Base-by-base conservation (phyloP, 2,113 vertebrate genomes). In the Piprites chloris region DNA sequence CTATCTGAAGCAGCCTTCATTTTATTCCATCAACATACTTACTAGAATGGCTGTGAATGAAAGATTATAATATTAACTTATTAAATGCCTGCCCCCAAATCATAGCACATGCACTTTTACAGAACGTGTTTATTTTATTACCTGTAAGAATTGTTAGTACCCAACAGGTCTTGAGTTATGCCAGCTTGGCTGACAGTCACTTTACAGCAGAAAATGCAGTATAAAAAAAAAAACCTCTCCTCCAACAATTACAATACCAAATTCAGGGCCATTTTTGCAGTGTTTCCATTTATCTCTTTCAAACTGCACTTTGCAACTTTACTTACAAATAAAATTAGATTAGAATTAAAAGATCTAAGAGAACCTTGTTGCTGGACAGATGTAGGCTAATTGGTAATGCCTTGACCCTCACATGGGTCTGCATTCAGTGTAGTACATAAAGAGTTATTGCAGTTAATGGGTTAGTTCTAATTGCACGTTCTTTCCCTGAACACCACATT, bases 371-470 rank as follows among this genome's bases (percentile, higher is more conserved):
- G 55, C 62, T 84, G 85, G 88, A 92, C 94, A 95, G 95, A 95
- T 73, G 79, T 86, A 92, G 69, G 85, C 58, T 96, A 96, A 91
- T 33, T 28, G 69, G 80, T 55, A 78, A 76, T 42, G 89, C 33
- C 78, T 78, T 56, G 92, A 93, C 62, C 89, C 81, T 65, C 85
- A 55, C 9, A 59, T 66, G 81, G 83, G 66, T 71, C 92, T 80
- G 41, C 73, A 90, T 58, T 90, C 80, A 69, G 47, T 49, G 56
- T 76, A 90, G 62, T 61, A 56, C 89, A 75, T 53, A 95, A 93
- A 91, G 89, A 97, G 90, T 88, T 72, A 92, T 83, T 95, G 81
- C 33, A 83, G 96, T 95, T 97, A 97, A 97, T 96, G 95, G 90
- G 68, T 95, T 97, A 90, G 74, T 86, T 85, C 89, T 98, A 97